phyloP scores from a whole-genome alignment of 2,888 invertebrate species.

The Melanotus villosus region DNA sequence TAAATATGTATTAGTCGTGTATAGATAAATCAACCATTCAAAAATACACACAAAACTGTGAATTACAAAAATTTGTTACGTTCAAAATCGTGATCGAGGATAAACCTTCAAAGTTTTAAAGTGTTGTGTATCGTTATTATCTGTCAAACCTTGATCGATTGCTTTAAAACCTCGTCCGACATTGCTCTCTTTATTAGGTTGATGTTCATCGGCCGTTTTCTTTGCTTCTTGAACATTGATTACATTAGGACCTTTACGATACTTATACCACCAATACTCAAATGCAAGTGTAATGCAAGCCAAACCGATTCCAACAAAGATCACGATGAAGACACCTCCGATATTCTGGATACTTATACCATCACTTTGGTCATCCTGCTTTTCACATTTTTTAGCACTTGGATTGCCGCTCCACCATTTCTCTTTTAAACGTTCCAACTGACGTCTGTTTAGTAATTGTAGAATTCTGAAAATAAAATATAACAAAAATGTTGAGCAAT shows the following conservation, averaged over 20 bases:
- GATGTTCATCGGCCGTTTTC: constrained; percentile 31
- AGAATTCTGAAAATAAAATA: constrained; percentile 86
- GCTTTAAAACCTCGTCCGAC: constrained; percentile 10
- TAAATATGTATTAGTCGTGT: no score
- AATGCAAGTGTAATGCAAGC: constrained; percentile 92
- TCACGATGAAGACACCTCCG: constrained; percentile 97
- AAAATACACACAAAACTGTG: no score
- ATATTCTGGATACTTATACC: constrained; percentile 99
- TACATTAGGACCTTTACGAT: constrained; percentile 74
- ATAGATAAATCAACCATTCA: no score
- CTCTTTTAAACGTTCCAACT: constrained; percentile 94
- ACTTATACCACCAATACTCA: constrained; percentile 96
- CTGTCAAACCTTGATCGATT: constrained; percentile 18
- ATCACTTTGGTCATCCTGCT: constrained; percentile 93
- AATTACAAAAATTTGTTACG: no score
- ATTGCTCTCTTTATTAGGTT: constrained; percentile 16
- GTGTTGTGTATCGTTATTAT: constrained; percentile 26
- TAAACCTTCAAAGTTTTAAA: constrained; percentile 39
- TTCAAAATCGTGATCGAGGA: constrained; percentile 40
- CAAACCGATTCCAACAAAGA: constrained; percentile 94
- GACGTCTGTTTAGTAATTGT: constrained; percentile 91
- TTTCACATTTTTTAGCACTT: constrained; percentile 82
- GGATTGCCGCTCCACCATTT: constrained; percentile 97
- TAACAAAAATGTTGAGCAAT: no score
- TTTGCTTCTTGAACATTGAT: constrained; percentile 74